A percentile compares a stretch with the other conserved stretches of the same genome.
Evolutionary conservation across 2,113 vertebrate genomes (phyloP).

Genomic region (Microcebus griseorufus): DNA sequence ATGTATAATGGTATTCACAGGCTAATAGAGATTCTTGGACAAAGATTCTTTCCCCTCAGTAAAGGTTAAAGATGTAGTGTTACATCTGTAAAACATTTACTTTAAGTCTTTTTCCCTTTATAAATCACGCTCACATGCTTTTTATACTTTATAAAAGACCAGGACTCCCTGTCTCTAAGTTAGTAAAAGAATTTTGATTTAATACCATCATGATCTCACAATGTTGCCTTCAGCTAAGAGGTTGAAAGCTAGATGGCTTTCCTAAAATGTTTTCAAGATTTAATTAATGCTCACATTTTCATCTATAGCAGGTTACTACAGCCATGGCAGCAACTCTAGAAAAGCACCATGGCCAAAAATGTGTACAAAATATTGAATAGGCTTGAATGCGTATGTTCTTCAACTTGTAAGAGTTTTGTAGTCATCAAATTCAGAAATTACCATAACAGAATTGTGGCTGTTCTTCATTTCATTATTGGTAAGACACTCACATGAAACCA

Average conservation of each 20-base stretch:
- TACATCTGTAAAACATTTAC: not conserved
- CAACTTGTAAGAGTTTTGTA: not conserved
- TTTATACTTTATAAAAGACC: slow-evolving; percentile 33
- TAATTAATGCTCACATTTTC: slow-evolving; percentile 1
- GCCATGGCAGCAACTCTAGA: not conserved
- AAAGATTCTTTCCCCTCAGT: not conserved
- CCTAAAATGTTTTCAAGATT: slow-evolving; percentile 9
- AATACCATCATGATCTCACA: not conserved
- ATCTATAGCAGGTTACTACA: not conserved
- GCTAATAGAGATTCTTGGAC: not conserved
- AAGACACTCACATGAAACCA: not conserved
- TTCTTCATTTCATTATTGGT: not conserved
- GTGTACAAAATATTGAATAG: not conserved
- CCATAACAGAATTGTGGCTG: not conserved
- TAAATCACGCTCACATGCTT: not conserved
- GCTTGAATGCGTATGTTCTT: not conserved
- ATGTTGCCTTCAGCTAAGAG: slow-evolving; percentile 4
- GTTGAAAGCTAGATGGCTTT: not conserved
- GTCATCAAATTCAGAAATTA: not conserved
- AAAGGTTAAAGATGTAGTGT: not conserved
- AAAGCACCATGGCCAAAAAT: not conserved
- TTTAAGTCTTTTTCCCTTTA: slow-evolving; percentile 7
- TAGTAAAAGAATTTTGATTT: slow-evolving; percentile 32
- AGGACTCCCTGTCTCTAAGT: not conserved
- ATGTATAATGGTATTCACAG: not conserved